Evolutionary conservation across 2,113 vertebrate species (phyloP).

Genomic region (Cebus imitator): DNA sequence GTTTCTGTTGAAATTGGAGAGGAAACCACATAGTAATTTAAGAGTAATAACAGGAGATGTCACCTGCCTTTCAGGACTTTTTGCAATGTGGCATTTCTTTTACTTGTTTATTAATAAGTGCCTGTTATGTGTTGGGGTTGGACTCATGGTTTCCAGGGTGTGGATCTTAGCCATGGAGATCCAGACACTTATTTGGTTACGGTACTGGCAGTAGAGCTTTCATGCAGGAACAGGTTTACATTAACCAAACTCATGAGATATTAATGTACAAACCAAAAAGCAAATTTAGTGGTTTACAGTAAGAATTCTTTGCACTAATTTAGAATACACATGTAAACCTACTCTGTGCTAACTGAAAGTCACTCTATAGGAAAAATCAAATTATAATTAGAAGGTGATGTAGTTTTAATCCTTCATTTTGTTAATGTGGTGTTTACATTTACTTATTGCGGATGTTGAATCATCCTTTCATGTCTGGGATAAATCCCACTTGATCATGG

Average conservation of each 20-base stretch:
- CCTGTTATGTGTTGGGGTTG: not conserved
- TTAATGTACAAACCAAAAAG: not conserved
- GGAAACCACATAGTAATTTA: not conserved
- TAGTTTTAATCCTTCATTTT: not conserved
- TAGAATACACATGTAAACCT: not conserved
- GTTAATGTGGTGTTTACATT: not conserved
- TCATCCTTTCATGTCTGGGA: not conserved
- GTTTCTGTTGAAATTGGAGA: conserved; percentile 55
- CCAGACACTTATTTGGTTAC: not conserved
- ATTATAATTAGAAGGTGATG: not conserved
- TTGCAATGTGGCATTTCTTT: not conserved
- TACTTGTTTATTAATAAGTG: not conserved
- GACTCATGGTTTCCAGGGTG: not conserved
- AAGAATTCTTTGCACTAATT: not conserved
- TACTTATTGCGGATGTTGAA: not conserved
- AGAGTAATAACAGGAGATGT: not conserved
- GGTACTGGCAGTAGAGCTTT: not conserved
- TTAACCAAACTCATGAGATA: not conserved
- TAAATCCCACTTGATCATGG: not conserved
- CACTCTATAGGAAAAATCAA: not conserved
- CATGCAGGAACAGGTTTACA: not conserved
- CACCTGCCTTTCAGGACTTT: not conserved
- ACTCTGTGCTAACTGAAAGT: not conserved
- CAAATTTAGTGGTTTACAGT: not conserved
- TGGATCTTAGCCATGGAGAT: not conserved